phyloP scores from a whole-genome alignment of 2,888 invertebrate genomes.

The Seira sanloemensis region DNA sequence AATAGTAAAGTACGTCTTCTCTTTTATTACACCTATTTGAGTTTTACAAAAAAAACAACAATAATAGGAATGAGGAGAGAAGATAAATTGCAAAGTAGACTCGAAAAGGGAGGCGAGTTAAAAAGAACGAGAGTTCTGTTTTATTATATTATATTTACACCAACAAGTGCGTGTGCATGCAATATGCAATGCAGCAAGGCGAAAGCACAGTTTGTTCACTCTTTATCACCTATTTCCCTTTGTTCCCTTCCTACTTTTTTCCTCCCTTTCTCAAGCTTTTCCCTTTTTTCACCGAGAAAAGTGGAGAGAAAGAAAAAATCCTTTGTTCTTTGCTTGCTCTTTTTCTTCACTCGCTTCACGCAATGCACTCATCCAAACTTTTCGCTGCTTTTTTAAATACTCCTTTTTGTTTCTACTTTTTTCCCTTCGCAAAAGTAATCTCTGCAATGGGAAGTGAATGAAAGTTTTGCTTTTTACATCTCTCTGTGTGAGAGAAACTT shows the following conservation, averaged over 20 bases:
- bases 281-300: not conserved
- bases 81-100: conserved; percentile 50
- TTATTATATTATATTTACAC: conserved; percentile 5
- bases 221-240: conserved; percentile 49
- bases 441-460: not conserved
- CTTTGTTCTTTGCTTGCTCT: not conserved
- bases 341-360: not conserved
- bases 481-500: too few species aligned
- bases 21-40: not conserved
- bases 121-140: not conserved
- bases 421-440: not conserved
- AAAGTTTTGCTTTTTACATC: not conserved
- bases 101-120: conserved; percentile 31
- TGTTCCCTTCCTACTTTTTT: conserved; percentile 24
- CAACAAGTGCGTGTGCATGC: conserved; percentile 35
- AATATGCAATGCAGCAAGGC: conserved; percentile 8
- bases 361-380: not conserved
- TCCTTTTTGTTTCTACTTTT: not conserved
- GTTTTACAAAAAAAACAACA: not conserved
- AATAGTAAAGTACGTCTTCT: not conserved
- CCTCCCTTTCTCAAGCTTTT: conserved; percentile 9
- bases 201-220: not conserved
- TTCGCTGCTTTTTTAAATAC: not conserved
- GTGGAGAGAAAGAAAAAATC: not conserved
- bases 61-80: not conserved